Evolutionary conservation across 1,140 invertebrate species (phyloP), one percentile per base, ranked within the genome.

Genomic region (Physella acuta): DNA sequence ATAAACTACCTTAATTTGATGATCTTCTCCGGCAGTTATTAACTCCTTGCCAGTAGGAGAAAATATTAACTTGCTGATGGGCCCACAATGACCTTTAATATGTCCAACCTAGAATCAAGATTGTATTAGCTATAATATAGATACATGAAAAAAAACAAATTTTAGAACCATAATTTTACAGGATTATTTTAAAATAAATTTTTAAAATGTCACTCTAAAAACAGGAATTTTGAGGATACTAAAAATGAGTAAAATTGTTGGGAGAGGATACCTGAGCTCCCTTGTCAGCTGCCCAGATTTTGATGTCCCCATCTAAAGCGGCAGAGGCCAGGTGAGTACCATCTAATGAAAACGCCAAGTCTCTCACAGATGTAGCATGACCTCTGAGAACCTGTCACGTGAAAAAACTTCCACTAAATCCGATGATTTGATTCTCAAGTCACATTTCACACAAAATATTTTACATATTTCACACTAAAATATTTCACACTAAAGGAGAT

Each of bases 301-400:
- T 84, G 2, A 84, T 80, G 62, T 82, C 82, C 8, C 83, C 83
- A 69, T 83, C 81, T 14, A 85, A 70, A 24, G 81, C 71, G n/a
- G 82, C 82, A 4, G 84, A 84, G 0, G 82, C 83, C 58, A 85
- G 77, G 65, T 85, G 79, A n/a, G 71, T 39, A n/a, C 84, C 84
- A 58, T 78, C 78, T n/a, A 78, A 74, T 14, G 80, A 82, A 65
- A 77, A 85, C 0, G 78, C 74, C 17, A 84, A 76, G 63, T 80
- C 79, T 66, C 81, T 67, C 16, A 85, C 79, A 24, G 85, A 86
- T 1, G 77, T 74, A 59, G 55, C 72, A 67, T 85, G 82, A 5
- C 83, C 83, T 44, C 79, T 60, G 30, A 85, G 66, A 1, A 83
- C 71, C 84, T 85, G n/a, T n/a, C n/a, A n/a, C n/a, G n/a, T n/a